These are phyloP conservation scores for Lepidocyrtoides sp. DNA, from an alignment of 2,888 invertebrate genomes.

Conservation along the genomic window DNA sequence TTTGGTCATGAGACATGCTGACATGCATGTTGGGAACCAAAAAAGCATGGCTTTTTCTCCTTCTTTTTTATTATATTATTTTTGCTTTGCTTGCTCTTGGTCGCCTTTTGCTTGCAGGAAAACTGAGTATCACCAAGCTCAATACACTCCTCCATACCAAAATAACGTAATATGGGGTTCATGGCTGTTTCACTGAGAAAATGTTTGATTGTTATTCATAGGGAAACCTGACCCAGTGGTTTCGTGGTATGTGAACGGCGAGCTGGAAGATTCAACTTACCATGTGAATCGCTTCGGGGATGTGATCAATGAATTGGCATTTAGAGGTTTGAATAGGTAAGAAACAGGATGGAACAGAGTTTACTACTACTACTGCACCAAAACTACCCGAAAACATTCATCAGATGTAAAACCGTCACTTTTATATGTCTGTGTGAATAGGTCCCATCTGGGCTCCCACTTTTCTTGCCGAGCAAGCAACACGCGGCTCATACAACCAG, in stretches of 20 bases:
- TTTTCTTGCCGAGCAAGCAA: conserved; percentile 85
- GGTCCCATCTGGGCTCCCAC: conserved; percentile 85
- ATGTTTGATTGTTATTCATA: conserved; percentile 83
- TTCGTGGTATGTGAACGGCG: conserved; percentile 85
- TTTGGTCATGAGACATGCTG: too few relatives aligned
- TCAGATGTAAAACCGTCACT: too few relatives aligned
- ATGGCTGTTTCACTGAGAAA: conserved; percentile 64
- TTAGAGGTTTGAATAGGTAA: conserved; percentile 83
- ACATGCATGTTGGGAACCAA: conserved; percentile 11
- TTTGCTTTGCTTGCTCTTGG: background rate
- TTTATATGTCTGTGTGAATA: too few relatives aligned
- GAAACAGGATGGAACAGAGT: too few relatives aligned
- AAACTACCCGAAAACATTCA: too few relatives aligned
- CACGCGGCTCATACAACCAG: conserved; percentile 84
- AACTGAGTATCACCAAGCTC: too few relatives aligned
- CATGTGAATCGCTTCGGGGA: conserved; percentile 84
- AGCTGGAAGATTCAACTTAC: conserved; percentile 84
- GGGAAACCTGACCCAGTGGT: conserved; percentile 86
- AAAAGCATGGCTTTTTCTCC: conserved; percentile 56
- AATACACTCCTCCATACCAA: too few relatives aligned
- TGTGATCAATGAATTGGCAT: conserved; percentile 85
- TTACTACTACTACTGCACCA: too few relatives aligned
- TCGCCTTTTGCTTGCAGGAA: conserved; percentile 24
- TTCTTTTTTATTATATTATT: background rate
- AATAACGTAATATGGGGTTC: conserved; percentile 45